Evolutionary conservation across 2,888 invertebrate genomes (phyloP).

Genomic region (Patella pellucida): DNA sequence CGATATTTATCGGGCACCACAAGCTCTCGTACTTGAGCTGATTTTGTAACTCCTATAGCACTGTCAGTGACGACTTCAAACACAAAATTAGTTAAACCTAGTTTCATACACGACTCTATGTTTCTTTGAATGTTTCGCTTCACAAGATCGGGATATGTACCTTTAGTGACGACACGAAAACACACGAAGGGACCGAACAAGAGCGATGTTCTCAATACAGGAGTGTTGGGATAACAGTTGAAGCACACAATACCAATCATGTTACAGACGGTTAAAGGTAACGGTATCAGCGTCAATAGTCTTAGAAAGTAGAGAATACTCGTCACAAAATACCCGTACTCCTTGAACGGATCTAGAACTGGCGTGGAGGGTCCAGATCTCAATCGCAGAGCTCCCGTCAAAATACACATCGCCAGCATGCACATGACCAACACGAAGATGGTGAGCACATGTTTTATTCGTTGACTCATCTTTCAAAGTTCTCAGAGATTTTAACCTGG

Average conservation of each 20-base stretch:
- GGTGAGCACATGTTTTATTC: neutral
- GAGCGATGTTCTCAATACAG: slow-evolving; percentile 53
- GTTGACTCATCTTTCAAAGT: neutral
- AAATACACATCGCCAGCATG: too few species aligned
- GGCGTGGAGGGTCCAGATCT: neutral
- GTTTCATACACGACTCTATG: slow-evolving; percentile 45
- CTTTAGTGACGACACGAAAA: slow-evolving; percentile 50
- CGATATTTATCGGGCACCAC: slow-evolving; percentile 52
- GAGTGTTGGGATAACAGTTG: slow-evolving; percentile 52
- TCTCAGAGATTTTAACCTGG: too few species aligned
- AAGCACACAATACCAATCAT: slow-evolving; percentile 54
- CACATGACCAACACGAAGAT: neutral
- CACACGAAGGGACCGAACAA: slow-evolving; percentile 53
- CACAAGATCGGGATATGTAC: slow-evolving; percentile 45
- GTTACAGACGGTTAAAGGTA: slow-evolving; percentile 55
- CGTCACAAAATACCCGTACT: slow-evolving; percentile 45
- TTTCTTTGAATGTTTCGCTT: slow-evolving; percentile 41
- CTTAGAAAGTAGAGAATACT: slow-evolving; percentile 48
- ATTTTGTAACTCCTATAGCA: slow-evolving; percentile 43
- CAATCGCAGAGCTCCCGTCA: too few species aligned
- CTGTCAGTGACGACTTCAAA: slow-evolving; percentile 55
- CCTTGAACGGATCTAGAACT: slow-evolving; percentile 42
- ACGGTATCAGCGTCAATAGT: slow-evolving; percentile 44
- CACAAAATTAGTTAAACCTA: slow-evolving; percentile 53
- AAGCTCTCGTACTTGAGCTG: slow-evolving; percentile 42